These are phyloP conservation scores for Tiliacea citrago DNA, from an alignment of 2,888 invertebrate species.

Conservation along the genomic window DNA sequence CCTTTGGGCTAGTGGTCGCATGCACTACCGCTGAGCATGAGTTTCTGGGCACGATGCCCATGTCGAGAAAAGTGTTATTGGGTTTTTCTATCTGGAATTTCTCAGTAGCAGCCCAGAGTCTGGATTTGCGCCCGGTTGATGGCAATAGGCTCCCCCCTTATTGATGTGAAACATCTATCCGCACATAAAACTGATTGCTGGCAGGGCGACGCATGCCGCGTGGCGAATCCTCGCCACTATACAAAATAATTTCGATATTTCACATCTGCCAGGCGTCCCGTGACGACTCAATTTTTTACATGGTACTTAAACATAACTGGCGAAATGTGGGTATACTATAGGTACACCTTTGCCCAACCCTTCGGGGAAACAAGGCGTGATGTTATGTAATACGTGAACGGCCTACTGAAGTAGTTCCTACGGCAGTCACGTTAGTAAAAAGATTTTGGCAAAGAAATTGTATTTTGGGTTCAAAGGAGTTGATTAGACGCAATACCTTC, in stretches of 20 bases:
- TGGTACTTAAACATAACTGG: not conserved
- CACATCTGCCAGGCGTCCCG: no score
- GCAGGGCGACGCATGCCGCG: no score
- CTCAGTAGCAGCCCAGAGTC: not conserved
- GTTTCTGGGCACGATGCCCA: not conserved
- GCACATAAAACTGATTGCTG: no score
- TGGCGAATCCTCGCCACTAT: no score
- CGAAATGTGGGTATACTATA: not conserved
- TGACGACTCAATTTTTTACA: no score
- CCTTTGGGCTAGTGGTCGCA: no score
- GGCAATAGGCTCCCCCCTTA: not conserved
- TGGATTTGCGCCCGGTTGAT: not conserved
- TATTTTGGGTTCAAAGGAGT: constrained; percentile 25
- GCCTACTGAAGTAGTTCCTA: not conserved
- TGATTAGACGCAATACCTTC: constrained; percentile 17
- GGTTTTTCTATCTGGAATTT: not conserved
- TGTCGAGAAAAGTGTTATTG: not conserved
- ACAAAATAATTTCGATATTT: no score
- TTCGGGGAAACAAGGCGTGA: not conserved
- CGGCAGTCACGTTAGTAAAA: constrained; percentile 21
- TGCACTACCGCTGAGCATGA: no score
- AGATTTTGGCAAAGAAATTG: not conserved
- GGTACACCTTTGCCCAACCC: not conserved
- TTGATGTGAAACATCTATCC: no score
- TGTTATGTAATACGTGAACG: not conserved